A percentile compares a stretch with the other conserved stretches of the same genome.
These are phyloP conservation scores for Choristoneura rosaceana DNA, from an alignment of 2,888 invertebrate species.

Conservation along the genomic window DNA sequence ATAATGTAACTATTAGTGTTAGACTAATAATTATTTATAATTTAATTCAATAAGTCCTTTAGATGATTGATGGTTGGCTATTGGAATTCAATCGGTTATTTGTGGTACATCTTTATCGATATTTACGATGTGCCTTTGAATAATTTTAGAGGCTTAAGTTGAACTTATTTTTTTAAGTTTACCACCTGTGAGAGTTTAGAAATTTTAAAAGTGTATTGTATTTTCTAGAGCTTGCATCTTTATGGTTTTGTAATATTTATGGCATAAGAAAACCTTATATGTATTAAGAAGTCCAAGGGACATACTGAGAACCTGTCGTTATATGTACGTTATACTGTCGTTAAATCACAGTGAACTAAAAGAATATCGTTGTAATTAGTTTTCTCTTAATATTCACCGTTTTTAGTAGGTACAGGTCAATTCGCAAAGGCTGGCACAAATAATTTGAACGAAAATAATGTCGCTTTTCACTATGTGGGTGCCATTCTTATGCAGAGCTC, in stretches of 20 bases:
- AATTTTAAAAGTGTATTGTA: not conserved
- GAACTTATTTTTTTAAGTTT: not conserved
- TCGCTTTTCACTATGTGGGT: too few species aligned
- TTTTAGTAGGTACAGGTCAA: too few species aligned
- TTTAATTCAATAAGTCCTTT: slow-evolving; percentile 6
- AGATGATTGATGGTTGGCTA: slow-evolving; percentile 11
- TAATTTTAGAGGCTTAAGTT: not conserved
- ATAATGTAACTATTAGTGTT: slow-evolving; percentile 17
- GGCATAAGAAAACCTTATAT: too few species aligned
- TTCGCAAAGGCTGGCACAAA: too few species aligned
- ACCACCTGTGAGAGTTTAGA: slow-evolving; percentile 1
- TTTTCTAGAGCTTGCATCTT: not conserved
- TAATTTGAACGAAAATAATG: too few species aligned
- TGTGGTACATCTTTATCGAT: not conserved
- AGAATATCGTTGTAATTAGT: too few species aligned
- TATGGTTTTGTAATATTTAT: not conserved
- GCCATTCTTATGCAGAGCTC: too few species aligned
- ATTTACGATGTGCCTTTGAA: not conserved
- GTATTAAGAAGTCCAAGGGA: not conserved
- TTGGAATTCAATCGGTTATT: slow-evolving; percentile 8
- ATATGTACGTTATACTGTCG: too few species aligned
- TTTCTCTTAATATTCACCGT: too few species aligned
- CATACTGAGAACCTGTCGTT: not conserved
- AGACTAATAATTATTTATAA: slow-evolving; percentile 32
- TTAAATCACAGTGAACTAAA: too few species aligned